A percentile compares a stretch with the other conserved stretches of the same genome.
Conservation (phyloP, 92 coral and sea anemone genomes). For the Palythoa heliodiscus region DNA sequence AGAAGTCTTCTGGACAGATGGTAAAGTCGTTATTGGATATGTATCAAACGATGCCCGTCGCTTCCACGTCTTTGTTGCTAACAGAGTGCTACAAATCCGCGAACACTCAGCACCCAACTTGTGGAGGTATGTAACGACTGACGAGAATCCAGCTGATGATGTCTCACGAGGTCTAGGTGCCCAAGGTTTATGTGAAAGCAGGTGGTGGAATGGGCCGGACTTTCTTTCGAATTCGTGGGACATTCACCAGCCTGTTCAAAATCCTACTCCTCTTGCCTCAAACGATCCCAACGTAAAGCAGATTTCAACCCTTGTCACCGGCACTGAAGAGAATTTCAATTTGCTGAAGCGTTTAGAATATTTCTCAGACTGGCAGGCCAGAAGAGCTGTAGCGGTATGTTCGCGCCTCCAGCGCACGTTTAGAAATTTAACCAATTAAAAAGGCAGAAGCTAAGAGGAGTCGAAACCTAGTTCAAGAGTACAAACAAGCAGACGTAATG, state of each 20-base stretch:
- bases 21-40: conserved; percentile 46
- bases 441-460: too few relatives aligned
- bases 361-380: conserved; percentile 31
- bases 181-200: neutral
- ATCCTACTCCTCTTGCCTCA: conserved; percentile 3
- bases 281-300: conserved; percentile 54
- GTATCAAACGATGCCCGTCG: conserved; percentile 52
- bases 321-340: conserved; percentile 19
- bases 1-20: conserved; percentile 54
- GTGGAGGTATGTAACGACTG: conserved; percentile 44
- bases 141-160: conserved; percentile 57
- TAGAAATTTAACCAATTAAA: neutral
- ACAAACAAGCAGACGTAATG: conserved; percentile 14
- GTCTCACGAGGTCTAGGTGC: conserved; percentile 57
- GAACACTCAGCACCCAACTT: conserved; percentile 34
- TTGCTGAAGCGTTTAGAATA: conserved; percentile 33
- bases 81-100: conserved; percentile 51
- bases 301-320: conserved; percentile 22
- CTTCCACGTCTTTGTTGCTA: conserved; percentile 60
- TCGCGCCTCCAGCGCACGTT: neutral
- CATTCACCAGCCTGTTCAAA: conserved; percentile 6
- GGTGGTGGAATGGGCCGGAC: conserved; percentile 30
- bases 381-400: conserved; percentile 29
- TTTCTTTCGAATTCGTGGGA: neutral
- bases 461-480: neutral